A percentile compares a stretch with the other conserved stretches of the same genome.
These are phyloP conservation scores for Theocolax elegans DNA, from an alignment of 1,140 invertebrate species.

Conservation along the genomic window DNA sequence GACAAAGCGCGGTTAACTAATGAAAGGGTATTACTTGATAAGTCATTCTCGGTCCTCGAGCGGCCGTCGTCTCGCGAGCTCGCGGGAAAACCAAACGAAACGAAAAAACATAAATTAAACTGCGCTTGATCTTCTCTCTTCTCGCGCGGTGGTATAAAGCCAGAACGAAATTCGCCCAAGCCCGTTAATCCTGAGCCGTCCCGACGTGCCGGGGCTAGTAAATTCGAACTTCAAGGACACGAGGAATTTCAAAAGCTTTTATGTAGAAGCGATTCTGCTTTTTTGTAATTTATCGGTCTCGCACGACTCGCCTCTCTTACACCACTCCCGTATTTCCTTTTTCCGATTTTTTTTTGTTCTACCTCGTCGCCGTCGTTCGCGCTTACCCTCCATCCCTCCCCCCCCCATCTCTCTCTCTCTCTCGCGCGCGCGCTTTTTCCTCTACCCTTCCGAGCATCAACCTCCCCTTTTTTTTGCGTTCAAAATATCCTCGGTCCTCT, in stretches of 20 bases:
- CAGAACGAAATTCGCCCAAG: neutral
- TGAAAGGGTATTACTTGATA: no score
- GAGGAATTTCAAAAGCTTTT: constrained; percentile 48
- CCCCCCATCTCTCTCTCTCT: constrained; percentile 27
- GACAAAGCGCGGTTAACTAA: no score
- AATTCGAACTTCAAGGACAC: constrained; percentile 44
- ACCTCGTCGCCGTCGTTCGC: neutral
- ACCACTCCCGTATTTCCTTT: no score
- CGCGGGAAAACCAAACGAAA: constrained; percentile 7
- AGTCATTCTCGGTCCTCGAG: neutral
- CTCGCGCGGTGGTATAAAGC: neutral
- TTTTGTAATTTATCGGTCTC: constrained; percentile 50
- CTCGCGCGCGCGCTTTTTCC: constrained; percentile 7
- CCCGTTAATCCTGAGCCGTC: constrained; percentile 22
- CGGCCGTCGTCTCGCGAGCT: neutral
- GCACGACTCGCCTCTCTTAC: constrained; percentile 7
- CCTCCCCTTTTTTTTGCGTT: neutral
- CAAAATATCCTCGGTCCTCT: neutral
- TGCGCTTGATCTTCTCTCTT: constrained; percentile 23
- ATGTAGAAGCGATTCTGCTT: constrained; percentile 40
- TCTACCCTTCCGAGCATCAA: neutral
- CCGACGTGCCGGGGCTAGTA: constrained; percentile 14
- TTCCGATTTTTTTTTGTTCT: constrained; percentile 1
- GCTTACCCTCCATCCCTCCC: neutral
- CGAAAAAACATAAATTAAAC: constrained; percentile 29